phyloP scores from a whole-genome alignment of 1,140 invertebrate genomes.

The Ganaspis sp. region DNA sequence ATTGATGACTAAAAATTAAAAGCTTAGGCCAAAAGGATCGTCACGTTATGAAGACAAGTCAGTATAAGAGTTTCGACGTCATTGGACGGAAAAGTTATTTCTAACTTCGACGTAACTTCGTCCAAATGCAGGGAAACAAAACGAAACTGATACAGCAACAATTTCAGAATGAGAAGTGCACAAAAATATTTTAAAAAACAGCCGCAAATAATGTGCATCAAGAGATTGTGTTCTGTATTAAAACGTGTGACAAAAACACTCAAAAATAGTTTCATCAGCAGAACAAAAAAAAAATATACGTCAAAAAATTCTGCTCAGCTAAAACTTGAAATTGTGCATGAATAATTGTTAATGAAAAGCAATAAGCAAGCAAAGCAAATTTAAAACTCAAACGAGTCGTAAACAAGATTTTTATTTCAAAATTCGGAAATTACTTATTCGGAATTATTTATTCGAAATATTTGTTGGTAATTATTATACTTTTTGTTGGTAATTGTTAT shows the following conservation, averaged over 20 bases:
- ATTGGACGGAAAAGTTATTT: conserved; percentile 59
- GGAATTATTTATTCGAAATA: not conserved
- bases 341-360: not conserved
- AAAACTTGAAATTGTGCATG: not conserved
- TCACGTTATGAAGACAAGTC: not conserved
- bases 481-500: no score
- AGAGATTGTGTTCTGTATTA: conserved; percentile 5
- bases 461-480: not conserved
- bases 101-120: conserved; percentile 56
- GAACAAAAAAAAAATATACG: not conserved
- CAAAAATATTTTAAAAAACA: conserved; percentile 27
- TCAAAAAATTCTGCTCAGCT: not conserved
- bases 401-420: no score
- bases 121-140: conserved; percentile 43
- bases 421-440: not conserved
- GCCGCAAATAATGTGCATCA: not conserved
- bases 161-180: conserved; percentile 23
- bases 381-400: no score
- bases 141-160: conserved; percentile 30
- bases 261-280: not conserved
- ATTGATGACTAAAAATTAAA: not conserved
- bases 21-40: conserved; percentile 5
- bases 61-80: conserved; percentile 29
- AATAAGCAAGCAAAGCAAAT: conserved; percentile 7
- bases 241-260: not conserved